Percentiles rank a stretch among this genome's conserved stretches.
phyloP scores from a whole-genome alignment of 2,797 vertebrate species.

The Alcedo atthis region DNA sequence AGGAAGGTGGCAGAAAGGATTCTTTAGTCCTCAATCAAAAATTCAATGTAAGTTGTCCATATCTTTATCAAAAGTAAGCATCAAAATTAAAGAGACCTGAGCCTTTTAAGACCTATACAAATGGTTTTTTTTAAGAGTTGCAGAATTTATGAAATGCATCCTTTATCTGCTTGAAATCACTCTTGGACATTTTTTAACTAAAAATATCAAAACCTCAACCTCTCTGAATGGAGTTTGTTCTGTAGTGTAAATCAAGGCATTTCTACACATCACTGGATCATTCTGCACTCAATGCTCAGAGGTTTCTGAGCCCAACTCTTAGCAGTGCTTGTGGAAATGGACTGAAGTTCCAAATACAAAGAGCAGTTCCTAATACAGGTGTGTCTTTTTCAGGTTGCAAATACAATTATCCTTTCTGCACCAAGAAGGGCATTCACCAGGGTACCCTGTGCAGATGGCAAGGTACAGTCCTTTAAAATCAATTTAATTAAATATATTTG shows the following conservation, averaged over 20 bases:
- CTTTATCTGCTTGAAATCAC: not conserved
- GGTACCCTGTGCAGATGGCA: not conserved
- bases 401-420: not conserved
- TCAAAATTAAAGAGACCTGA: not conserved
- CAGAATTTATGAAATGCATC: not conserved
- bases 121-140: not conserved
- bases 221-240: not conserved
- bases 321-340: not conserved
- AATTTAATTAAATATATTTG: not conserved
- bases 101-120: not conserved
- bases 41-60: not conserved
- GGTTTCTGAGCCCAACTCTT: not conserved
- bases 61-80: not conserved
- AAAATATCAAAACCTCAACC: not conserved
- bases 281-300: not conserved
- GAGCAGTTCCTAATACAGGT: not conserved
- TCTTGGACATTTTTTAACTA: not conserved
- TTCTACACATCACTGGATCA: not conserved
- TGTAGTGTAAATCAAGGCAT: not conserved
- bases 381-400: not conserved
- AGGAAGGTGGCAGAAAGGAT: not conserved
- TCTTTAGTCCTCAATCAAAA: not conserved
- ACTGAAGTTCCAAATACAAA: not conserved
- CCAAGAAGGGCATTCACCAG: not conserved
- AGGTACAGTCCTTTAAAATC: not conserved